Evolutionary conservation across 1,140 invertebrate species (phyloP).

Genomic region (Telenomus remus): DNA sequence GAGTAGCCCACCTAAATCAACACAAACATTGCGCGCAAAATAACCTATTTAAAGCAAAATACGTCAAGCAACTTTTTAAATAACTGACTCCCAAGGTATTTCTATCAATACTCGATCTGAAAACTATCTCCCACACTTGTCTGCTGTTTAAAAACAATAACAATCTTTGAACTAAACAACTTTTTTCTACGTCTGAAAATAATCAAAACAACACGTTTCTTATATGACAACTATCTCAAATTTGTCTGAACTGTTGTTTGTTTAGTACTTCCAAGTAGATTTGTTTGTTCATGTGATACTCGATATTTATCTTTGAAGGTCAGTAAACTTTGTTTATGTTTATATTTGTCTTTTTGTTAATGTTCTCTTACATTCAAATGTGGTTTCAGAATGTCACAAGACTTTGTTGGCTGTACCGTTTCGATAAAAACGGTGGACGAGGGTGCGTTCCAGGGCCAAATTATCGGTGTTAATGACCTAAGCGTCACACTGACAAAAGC

Average conservation of each 20-base stretch:
- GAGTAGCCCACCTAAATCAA: conserved; percentile 10
- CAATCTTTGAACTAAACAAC: no score
- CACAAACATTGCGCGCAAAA: conserved; percentile 25
- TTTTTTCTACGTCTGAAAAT: no score
- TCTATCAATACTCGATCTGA: not conserved
- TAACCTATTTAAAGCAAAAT: conserved; percentile 28
- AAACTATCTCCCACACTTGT: no score
- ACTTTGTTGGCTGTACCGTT: conserved; percentile 85
- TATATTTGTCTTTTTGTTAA: not conserved
- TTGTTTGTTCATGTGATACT: not conserved
- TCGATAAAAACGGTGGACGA: conserved; percentile 84
- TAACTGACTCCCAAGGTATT: conserved; percentile 42
- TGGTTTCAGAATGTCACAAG: conserved; percentile 76
- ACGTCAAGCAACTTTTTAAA: conserved; percentile 24
- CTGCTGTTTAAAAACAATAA: no score
- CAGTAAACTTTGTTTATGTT: not conserved
- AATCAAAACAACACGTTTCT: no score
- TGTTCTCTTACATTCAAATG: conserved; percentile 9
- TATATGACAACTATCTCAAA: no score
- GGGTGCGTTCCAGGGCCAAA: conserved; percentile 87
- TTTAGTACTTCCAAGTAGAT: not conserved
- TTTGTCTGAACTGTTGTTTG: not conserved
- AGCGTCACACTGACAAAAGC: conserved; percentile 85
- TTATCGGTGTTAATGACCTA: conserved; percentile 81
- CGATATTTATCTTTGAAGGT: not conserved